Percentiles rank a stretch among this genome's conserved stretches.
phyloP scores from a whole-genome alignment of 1,140 invertebrate species.

The Pachyrhynchus sulphureomaculatus region DNA sequence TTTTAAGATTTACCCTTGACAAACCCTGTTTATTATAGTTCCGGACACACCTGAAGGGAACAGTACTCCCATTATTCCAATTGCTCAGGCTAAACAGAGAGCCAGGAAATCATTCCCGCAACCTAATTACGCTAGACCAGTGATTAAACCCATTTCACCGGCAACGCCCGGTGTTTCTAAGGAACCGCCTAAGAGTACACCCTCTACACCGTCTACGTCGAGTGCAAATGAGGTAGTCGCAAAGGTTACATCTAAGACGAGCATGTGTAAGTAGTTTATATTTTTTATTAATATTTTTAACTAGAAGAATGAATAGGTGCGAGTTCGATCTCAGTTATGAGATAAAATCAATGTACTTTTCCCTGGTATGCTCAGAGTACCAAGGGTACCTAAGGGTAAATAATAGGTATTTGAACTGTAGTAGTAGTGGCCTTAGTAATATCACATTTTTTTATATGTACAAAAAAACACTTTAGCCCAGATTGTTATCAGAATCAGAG shows the following conservation, averaged over 20 bases:
- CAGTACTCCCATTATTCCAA: background rate
- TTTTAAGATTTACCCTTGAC: too few species aligned
- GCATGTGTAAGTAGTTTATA: background rate
- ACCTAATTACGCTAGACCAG: slow-evolving; percentile 28
- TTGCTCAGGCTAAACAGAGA: slow-evolving; percentile 32
- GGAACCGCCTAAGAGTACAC: background rate
- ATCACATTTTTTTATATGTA: too few species aligned
- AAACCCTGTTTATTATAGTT: slow-evolving; percentile 12
- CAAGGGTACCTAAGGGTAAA: too few species aligned
- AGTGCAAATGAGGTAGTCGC: background rate
- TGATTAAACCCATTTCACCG: background rate
- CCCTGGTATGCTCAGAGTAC: too few species aligned
- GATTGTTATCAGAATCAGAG: too few species aligned
- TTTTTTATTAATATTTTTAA: background rate
- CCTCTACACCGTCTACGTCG: background rate
- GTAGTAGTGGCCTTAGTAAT: too few species aligned
- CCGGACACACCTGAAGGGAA: slow-evolving; percentile 2
- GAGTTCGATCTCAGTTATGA: too few species aligned
- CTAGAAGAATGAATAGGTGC: too few species aligned
- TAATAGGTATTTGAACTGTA: too few species aligned
- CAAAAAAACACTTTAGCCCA: too few species aligned
- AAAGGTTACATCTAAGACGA: background rate
- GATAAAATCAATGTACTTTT: too few species aligned
- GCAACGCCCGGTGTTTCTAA: slow-evolving; percentile 7
- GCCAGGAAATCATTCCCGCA: slow-evolving; percentile 44